phyloP scores from a whole-genome alignment of 2,113 vertebrate genomes.

The Tursiops truncatus region DNA sequence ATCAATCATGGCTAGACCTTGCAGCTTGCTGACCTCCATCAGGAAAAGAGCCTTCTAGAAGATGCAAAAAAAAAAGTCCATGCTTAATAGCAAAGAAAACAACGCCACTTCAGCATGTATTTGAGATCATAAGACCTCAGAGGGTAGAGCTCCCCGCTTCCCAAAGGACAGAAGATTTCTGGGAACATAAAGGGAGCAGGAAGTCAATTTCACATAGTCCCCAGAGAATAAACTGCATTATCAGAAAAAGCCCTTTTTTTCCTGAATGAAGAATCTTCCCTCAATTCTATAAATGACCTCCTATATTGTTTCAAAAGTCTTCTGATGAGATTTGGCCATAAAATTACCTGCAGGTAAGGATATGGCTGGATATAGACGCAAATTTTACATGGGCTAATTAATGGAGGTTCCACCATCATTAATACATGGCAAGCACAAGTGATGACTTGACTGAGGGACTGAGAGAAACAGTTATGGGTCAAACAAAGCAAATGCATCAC shows the following conservation, averaged over 20 bases:
- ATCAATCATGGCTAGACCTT: conserved; percentile 56
- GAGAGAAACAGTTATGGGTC: neutral
- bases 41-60: conserved; percentile 54
- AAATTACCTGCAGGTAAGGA: neutral
- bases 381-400: neutral
- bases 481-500: neutral
- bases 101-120: neutral
- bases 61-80: neutral
- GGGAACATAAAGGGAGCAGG: neutral
- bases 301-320: conserved; percentile 1
- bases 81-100: conserved; percentile 32
- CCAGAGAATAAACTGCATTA: neutral
- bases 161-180: neutral
- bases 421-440: neutral
- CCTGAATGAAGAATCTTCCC: neutral
- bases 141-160: neutral
- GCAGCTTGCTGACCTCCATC: conserved; percentile 32
- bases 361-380: neutral
- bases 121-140: neutral
- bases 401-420: neutral
- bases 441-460: neutral
- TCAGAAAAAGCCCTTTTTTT: neutral
- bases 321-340: neutral
- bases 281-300: neutral
- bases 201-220: neutral